Conservation (phyloP, 2,113 vertebrate genomes). For the Neogobius melanostomus region DNA sequence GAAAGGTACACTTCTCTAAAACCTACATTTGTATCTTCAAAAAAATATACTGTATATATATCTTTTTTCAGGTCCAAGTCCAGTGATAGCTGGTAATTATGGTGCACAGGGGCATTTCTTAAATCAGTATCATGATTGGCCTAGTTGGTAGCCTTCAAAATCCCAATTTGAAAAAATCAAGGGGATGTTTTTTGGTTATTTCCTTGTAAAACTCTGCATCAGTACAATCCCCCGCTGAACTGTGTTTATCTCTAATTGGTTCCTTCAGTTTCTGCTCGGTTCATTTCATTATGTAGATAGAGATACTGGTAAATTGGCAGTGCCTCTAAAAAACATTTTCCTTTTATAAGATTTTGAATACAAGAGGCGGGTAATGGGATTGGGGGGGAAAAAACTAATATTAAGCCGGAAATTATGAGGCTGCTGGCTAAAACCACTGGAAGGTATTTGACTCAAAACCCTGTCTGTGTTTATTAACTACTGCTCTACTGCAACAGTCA, state of each 20-base stretch:
- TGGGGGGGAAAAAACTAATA: background rate
- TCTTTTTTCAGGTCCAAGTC: too few relatives aligned
- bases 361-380: background rate
- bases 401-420: background rate
- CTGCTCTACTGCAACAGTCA: background rate
- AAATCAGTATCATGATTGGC: background rate
- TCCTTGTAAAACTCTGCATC: background rate
- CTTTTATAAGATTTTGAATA: constrained; percentile 6
- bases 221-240: background rate
- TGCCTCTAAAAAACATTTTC: constrained; percentile 1
- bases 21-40: background rate
- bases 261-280: background rate
- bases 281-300: constrained; percentile 5
- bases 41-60: background rate
- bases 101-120: background rate
- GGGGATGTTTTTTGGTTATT: background rate
- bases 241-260: constrained; percentile 1
- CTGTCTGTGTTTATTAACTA: background rate
- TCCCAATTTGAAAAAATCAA: background rate
- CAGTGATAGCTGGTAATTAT: background rate
- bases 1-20: background rate
- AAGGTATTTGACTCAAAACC: background rate
- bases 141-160: background rate
- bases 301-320: background rate
- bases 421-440: background rate